Conservation (phyloP, 2,113 vertebrate species). For the Notothenia rossii region DNA sequence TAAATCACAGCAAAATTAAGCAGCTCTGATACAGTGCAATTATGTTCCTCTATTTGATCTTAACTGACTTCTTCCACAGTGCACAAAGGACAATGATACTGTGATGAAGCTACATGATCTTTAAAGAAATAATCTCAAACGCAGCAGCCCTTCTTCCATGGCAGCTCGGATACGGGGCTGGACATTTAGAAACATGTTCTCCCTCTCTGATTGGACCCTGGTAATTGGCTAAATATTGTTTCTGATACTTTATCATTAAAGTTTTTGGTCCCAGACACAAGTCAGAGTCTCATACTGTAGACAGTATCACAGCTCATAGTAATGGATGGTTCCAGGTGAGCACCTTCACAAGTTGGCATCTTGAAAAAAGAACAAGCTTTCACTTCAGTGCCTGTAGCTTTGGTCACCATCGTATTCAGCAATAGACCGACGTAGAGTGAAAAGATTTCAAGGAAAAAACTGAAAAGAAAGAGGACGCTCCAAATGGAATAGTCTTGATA, state of each 20-base stretch:
- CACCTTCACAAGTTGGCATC: constrained; percentile 40
- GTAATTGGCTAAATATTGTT: background rate
- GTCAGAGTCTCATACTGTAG: background rate
- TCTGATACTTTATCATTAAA: background rate
- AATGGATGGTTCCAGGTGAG: constrained; percentile 26
- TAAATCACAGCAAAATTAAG: background rate
- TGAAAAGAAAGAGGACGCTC: constrained; percentile 27
- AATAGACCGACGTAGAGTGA: constrained; percentile 10
- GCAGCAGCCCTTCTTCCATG: background rate
- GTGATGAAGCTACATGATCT: constrained; percentile 29
- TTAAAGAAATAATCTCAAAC: background rate
- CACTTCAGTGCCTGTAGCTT: constrained; percentile 17
- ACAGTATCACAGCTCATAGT: constrained; percentile 9
- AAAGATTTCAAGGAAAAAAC: constrained; percentile 14
- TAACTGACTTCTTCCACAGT: background rate
- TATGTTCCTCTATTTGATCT: constrained; percentile 29
- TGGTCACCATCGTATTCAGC: constrained; percentile 23
- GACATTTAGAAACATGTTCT: background rate
- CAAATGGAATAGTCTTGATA: constrained; percentile 47
- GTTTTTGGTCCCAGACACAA: constrained; percentile 48
- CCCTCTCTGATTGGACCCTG: constrained; percentile 9
- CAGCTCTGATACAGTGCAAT: constrained; percentile 51
- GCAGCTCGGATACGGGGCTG: background rate
- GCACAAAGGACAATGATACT: background rate
- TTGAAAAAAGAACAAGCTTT: constrained; percentile 1